Evolutionary conservation across 2,113 vertebrate species (phyloP), one percentile per base, ranked within the genome.

Genomic region (Pseudorasbora parva): DNA sequence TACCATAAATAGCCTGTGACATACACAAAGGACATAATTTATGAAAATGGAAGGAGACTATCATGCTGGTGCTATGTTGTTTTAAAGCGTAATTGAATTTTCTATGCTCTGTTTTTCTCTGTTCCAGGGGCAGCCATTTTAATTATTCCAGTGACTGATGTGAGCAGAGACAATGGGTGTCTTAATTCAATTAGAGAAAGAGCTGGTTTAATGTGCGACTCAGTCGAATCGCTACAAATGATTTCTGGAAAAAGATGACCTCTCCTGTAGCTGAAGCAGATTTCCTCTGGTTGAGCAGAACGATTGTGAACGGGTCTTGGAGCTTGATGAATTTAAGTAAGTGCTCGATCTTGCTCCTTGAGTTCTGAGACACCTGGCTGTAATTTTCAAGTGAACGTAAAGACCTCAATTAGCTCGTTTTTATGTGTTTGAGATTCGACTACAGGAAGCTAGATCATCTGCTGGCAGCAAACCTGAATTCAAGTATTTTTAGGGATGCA

Each of bases 61-160:
- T 27, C 37, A 51, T 37, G 60, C 19, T 54, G 33, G 14, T 49
- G 33, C 37, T 21, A 49, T 82, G 49, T 56, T 81, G 33, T 6
- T 71, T 5, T 59, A 62, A 43, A 14, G 33, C 30, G 19, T 85
- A 82, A 85, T 41, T 82, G 2, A 54, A 82, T 60, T 77, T 78
- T 19, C 68, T 7, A 15, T 69, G 64, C 49, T 59, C 73, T 68
- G 73, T 14, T 69, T 56, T 82, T 45, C 60, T 69, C 45, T 41
- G 77, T 54, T 23, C 25, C 30, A 41, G 81, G 30, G 45, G 54
- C 60, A 56, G 21, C 23, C 23, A 73, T 73, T 73, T 82, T 12
- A 85, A 88, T 83, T 83, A 87, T 45, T 69, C 43, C 73, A 33
- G 54, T 69, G 84, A 85, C 30, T 75, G 68, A 87, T 84, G 84